Evolutionary conservation across 2,113 vertebrate genomes (phyloP).

Genomic region (Excalfactoria chinensis): DNA sequence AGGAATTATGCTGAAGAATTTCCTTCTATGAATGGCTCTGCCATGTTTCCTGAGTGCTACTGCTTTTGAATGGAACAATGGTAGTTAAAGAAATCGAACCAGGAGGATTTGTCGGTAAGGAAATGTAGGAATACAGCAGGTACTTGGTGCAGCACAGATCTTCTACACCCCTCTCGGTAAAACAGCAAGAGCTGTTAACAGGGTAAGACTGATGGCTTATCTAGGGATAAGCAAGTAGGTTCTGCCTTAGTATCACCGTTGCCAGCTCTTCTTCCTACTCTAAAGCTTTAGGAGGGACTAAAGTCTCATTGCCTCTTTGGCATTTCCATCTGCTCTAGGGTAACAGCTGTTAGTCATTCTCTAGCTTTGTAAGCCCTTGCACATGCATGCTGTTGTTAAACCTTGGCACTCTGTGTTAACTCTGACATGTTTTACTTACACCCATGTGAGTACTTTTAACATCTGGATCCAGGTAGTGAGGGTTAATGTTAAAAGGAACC

Average conservation of each 20-base stretch:
- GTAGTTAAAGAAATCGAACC: neutral
- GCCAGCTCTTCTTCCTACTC: neutral
- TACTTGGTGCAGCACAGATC: neutral
- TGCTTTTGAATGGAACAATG: slow-evolving; percentile 29
- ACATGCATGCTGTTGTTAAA: fast-evolving
- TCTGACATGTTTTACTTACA: slow-evolving; percentile 71
- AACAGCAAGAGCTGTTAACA: neutral
- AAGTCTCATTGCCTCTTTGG: neutral
- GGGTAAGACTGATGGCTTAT: neutral
- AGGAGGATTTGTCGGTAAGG: neutral
- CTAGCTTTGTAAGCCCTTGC: neutral
- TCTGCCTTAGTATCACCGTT: neutral
- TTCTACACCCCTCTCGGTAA: neutral
- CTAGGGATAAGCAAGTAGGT: neutral
- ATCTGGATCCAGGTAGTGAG: slow-evolving; percentile 86
- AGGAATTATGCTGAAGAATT: neutral
- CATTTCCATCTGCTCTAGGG: neutral
- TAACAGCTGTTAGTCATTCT: neutral
- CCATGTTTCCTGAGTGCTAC: neutral
- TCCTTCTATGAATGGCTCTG: neutral
- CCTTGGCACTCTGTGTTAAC: neutral
- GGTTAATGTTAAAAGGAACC: slow-evolving; percentile 91
- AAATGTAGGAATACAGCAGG: neutral
- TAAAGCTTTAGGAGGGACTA: neutral
- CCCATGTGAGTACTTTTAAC: slow-evolving; percentile 87